Conservation (phyloP, 1,140 invertebrate genomes). For the Asobara japonica region DNA sequence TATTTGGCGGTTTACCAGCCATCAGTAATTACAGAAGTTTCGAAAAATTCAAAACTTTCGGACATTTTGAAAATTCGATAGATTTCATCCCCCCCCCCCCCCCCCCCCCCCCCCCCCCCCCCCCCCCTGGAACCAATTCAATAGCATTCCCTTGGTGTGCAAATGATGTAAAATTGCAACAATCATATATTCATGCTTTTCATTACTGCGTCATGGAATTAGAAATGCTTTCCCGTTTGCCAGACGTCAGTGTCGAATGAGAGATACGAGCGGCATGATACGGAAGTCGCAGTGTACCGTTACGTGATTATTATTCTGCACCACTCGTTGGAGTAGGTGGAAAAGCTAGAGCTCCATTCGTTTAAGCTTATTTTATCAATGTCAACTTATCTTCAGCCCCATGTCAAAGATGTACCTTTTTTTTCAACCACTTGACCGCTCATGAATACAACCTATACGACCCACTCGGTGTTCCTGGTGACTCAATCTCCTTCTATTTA, state of each 20-base stretch:
- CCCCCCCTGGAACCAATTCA: too few relatives aligned
- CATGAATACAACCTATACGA: background rate
- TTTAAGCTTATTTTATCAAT: conserved; percentile 17
- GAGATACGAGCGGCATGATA: conserved; percentile 51
- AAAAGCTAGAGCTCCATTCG: conserved; percentile 48
- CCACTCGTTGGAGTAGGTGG: conserved; percentile 48
- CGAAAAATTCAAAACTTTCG: too few relatives aligned
- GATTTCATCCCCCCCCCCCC: too few relatives aligned
- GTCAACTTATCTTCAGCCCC: background rate
- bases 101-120: too few relatives aligned
- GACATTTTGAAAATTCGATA: too few relatives aligned
- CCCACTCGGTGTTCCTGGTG: background rate
- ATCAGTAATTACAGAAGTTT: too few relatives aligned
- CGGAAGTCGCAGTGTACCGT: conserved; percentile 50
- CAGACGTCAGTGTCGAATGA: conserved; percentile 42
- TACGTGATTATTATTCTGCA: conserved; percentile 60
- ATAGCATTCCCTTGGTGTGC: too few relatives aligned
- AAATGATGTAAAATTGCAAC: too few relatives aligned
- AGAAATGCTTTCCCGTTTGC: conserved; percentile 5
- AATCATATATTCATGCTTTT: too few relatives aligned
- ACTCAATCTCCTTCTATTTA: background rate
- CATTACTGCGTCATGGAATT: background rate
- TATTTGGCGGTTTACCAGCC: too few relatives aligned
- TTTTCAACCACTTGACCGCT: background rate
- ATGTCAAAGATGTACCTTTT: background rate